Conservation (phyloP, 2,888 invertebrate genomes). For the Drosophila longiperda region DNA sequence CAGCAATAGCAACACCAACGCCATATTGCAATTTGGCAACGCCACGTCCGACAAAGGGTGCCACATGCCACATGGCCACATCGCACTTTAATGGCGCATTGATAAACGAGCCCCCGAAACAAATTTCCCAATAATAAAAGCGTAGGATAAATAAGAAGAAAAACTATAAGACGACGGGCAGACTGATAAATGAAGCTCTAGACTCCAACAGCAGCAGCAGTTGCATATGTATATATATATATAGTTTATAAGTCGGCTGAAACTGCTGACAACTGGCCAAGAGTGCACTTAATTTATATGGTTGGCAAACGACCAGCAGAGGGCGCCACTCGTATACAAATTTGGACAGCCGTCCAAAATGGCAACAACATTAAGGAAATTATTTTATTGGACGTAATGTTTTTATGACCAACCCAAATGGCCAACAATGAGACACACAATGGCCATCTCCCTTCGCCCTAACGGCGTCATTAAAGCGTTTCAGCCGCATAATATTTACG, state of each 20-base stretch:
- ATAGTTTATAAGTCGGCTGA: conserved; percentile 28
- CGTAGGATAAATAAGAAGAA: neutral
- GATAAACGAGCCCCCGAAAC: conserved; percentile 65
- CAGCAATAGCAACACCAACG: conserved; percentile 54
- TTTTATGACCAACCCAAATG: conserved; percentile 70
- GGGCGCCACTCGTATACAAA: conserved; percentile 50
- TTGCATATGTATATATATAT: conserved; percentile 6
- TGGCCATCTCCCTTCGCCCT: conserved; percentile 23
- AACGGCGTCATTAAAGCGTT: conserved; percentile 31
- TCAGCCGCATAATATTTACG: conserved; percentile 55
- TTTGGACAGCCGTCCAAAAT: conserved; percentile 45
- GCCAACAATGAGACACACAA: conserved; percentile 63
- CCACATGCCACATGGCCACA: conserved; percentile 57
- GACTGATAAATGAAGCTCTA: conserved; percentile 71
- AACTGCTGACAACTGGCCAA: conserved; percentile 38
- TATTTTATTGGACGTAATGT: conserved; percentile 83
- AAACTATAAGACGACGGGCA: conserved; percentile 38
- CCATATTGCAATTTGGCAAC: conserved; percentile 76
- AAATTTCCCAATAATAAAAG: conserved; percentile 52
- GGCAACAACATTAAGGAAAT: conserved; percentile 71
- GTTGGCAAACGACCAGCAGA: conserved; percentile 64
- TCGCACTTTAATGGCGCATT: conserved; percentile 72
- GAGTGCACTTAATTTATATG: conserved; percentile 55
- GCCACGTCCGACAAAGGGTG: conserved; percentile 56
- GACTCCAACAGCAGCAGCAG: neutral